Evolutionary conservation across 2,888 invertebrate genomes (phyloP), one percentile per base, ranked within the genome.

Genomic region (Chrysomela aeneicollis): DNA sequence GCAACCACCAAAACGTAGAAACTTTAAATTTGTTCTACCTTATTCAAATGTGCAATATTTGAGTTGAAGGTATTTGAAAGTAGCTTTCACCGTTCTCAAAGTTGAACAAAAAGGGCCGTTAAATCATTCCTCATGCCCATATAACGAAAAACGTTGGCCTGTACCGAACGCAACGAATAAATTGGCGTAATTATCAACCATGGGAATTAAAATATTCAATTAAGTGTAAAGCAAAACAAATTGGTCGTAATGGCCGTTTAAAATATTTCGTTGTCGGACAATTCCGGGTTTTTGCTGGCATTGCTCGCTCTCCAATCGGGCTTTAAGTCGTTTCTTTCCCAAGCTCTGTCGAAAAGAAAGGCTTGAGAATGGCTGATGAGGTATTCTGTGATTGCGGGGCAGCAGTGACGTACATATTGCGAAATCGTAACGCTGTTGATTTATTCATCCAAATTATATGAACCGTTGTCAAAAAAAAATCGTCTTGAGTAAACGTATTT

Each of bases 211-310:
- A 73, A 75, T 74, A 71, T 71, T 71, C 71, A 73, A 74, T 75
- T 75, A 73, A 72, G 71, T 72, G 71, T 71, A 71, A 70, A 72
- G 71, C 73, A 73, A 75, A 74, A 75, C 74, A 74, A 74, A 75
- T 75, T 71, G 72, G 69, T 67, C 64, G 64, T 71, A 74, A 75
- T 74, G 68, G 73, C 71, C 71, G 68, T 69, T 73, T 73, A 73
- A 73, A 71, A 73, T 73, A 71, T 72, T 71, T 73, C 52, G 51
- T 66, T 63, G 70, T 59, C 63, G 71, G 64, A 55, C 65, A 69
- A 71, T 72, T 72, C 68, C 72, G 71, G 70, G 70, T 73, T 73
- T 73, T 72, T 71, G 71, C 69, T 50, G 64, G 60, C 59, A 59
- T 63, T 61, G 67, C 65, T 37, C 59, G 54, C 61, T 42, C 66